A percentile compares a stretch with the other conserved stretches of the same genome.
phyloP scores from a whole-genome alignment of 1,140 invertebrate genomes.

The Acromyrmex echinatior region DNA sequence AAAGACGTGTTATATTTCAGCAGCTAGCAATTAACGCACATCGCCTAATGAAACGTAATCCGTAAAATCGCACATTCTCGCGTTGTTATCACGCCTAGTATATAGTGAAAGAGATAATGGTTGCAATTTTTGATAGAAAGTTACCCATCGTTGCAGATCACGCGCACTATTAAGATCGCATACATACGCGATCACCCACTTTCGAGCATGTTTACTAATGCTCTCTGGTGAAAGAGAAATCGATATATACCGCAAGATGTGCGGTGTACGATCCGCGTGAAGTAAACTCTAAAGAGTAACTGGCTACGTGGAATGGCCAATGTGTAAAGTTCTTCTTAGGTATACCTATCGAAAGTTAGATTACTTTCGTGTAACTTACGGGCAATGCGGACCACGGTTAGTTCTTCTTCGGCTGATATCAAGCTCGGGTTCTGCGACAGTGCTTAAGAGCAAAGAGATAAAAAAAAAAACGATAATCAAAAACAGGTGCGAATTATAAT shows the following conservation, averaged over 20 bases:
- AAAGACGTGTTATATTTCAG: not conserved
- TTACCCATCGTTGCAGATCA: slow-evolving; percentile 55
- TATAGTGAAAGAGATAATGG: not conserved
- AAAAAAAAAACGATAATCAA: slow-evolving; percentile 28
- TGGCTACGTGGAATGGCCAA: slow-evolving; percentile 60
- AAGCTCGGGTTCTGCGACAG: slow-evolving; percentile 36
- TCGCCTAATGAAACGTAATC: slow-evolving; percentile 24
- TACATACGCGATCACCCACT: slow-evolving; percentile 72
- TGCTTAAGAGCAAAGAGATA: slow-evolving; percentile 2
- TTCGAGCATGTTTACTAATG: slow-evolving; percentile 63
- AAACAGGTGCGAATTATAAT: slow-evolving; percentile 38
- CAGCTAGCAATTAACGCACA: slow-evolving; percentile 22
- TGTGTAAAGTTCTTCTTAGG: slow-evolving; percentile 55
- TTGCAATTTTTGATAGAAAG: slow-evolving; percentile 70
- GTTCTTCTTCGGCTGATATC: slow-evolving; percentile 42
- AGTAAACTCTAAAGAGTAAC: slow-evolving; percentile 40
- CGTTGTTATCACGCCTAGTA: slow-evolving; percentile 36
- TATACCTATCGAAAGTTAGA: slow-evolving; percentile 72
- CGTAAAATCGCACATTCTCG: slow-evolving; percentile 2
- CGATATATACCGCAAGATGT: slow-evolving; percentile 52
- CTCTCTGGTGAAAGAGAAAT: slow-evolving; percentile 70
- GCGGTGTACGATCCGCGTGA: slow-evolving; percentile 23
- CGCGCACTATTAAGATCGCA: slow-evolving; percentile 66
- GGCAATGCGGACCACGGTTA: slow-evolving; percentile 43
- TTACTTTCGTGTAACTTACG: slow-evolving; percentile 67